Evolutionary conservation across 1,140 invertebrate genomes (phyloP), one percentile per base, ranked within the genome.

Genomic region (Matsumurasca onukii): DNA sequence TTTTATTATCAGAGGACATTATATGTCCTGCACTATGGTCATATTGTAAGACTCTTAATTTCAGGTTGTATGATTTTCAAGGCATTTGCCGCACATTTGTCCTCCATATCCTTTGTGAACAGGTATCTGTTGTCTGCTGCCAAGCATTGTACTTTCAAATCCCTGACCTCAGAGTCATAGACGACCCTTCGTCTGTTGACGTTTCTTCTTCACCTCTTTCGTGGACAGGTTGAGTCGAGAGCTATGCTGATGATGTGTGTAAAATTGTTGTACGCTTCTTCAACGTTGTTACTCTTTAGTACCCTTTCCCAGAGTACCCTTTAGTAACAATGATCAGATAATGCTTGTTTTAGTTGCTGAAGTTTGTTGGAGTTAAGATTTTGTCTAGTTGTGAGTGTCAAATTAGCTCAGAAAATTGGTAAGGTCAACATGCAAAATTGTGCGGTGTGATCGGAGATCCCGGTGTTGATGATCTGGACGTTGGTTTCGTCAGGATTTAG

Each of bases 21-120:
- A 59, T 59, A 24, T 59, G 55, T 29, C 3, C 5, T 22, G 55
- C 24, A 24, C 25, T 59, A 29, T 27, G 25, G n/a, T 27, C 55
- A 27, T 9, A 9, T 39, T 17, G 34, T 9, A 9, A 17, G 34
- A 9, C 34, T 39, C 34, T 39, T n/a, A 59, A n/a, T 24, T 27
- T 59, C 55, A 59, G 25, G 30, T 59, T 27, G 30, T 59, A 59
- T 27, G n/a, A 59, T 29, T 29, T 59, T 59, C 2, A 59, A 29
- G 22, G 25, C 9, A 24, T 27, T 59, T 27, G 49, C 49, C 3
- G 3, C n/a, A 9, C 3, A 22, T 20, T 51, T 51, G 3, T 51
- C 49, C 24, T 3, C 49, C n/a, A 51, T 20, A 5, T 20, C n/a
- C 5, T 3, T 20, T 20, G 49, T 51, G 5, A 51, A 51, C 5